Evolutionary conservation across 1,140 invertebrate genomes (phyloP).

Genomic region (Contarinia nasturtii): DNA sequence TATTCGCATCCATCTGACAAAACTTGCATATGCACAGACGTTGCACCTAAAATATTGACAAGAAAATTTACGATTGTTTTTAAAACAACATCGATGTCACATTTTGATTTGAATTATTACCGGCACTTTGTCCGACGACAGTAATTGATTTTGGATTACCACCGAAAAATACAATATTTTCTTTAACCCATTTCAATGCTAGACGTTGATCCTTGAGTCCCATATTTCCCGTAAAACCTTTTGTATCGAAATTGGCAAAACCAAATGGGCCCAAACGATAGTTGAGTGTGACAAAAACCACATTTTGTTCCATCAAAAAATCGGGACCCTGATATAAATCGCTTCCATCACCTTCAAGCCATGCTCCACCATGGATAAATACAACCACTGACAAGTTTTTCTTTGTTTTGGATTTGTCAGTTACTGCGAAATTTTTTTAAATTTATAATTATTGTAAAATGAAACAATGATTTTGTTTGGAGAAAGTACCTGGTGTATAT

Average conservation of each 20-base stretch:
- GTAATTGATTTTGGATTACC: slow-evolving; percentile 1
- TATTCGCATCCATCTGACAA: too few relatives aligned
- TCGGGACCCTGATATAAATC: slow-evolving; percentile 8
- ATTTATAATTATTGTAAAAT: too few relatives aligned
- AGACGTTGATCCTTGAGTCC: slow-evolving; percentile 1
- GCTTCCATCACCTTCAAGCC: slow-evolving; percentile 1
- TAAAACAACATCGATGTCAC: too few relatives aligned
- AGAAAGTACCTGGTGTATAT: too few relatives aligned
- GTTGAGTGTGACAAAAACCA: slow-evolving; percentile 11
- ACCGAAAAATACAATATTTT: slow-evolving; percentile 1
- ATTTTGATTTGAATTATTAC: too few relatives aligned
- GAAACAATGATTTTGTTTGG: too few relatives aligned
- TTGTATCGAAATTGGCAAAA: not conserved
- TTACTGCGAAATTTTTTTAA: too few relatives aligned
- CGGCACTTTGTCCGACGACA: not conserved
- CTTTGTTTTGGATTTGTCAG: too few relatives aligned
- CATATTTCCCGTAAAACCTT: not conserved
- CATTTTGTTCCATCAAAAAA: slow-evolving; percentile 9
- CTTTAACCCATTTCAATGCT: slow-evolving; percentile 1
- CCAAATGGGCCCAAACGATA: slow-evolving; percentile 10
- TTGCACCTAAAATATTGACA: too few relatives aligned
- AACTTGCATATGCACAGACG: too few relatives aligned
- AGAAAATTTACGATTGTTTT: too few relatives aligned
- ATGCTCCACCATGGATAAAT: not conserved
- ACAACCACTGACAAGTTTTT: too few relatives aligned